phyloP scores from a whole-genome alignment of 2,113 vertebrate genomes.

The Irena cyanogastra region DNA sequence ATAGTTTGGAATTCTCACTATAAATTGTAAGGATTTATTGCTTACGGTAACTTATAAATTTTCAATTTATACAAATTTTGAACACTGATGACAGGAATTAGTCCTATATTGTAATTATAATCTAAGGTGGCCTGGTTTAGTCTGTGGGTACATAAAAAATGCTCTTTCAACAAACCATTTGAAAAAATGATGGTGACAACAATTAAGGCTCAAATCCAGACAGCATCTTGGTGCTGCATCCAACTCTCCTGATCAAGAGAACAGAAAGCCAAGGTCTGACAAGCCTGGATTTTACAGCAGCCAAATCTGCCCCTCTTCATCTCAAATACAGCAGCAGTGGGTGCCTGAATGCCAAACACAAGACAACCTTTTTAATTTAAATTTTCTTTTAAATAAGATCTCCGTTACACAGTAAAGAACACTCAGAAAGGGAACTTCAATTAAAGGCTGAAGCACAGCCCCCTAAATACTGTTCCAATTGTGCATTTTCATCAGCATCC shows the following conservation, averaged over 20 bases:
- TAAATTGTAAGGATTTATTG: background rate
- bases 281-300: background rate
- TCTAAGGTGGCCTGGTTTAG: background rate
- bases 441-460: background rate
- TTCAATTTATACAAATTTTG: background rate
- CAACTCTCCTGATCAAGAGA: fast-evolving
- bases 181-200: background rate
- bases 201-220: background rate
- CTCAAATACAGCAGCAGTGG: background rate
- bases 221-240: background rate
- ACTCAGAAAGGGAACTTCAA: background rate
- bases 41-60: background rate
- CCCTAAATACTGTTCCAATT: background rate
- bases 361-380: background rate
- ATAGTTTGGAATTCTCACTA: background rate
- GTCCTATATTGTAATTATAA: background rate
- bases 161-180: background rate
- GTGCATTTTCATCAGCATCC: background rate
- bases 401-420: background rate
- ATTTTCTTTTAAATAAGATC: background rate
- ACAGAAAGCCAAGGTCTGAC: background rate
- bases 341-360: background rate
- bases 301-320: background rate
- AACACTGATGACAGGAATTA: background rate
- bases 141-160: background rate